Percentiles rank a stretch among this genome's conserved stretches.
These are phyloP conservation scores for Biston stratarius DNA, from an alignment of 2,888 invertebrate species.

Conservation along the genomic window DNA sequence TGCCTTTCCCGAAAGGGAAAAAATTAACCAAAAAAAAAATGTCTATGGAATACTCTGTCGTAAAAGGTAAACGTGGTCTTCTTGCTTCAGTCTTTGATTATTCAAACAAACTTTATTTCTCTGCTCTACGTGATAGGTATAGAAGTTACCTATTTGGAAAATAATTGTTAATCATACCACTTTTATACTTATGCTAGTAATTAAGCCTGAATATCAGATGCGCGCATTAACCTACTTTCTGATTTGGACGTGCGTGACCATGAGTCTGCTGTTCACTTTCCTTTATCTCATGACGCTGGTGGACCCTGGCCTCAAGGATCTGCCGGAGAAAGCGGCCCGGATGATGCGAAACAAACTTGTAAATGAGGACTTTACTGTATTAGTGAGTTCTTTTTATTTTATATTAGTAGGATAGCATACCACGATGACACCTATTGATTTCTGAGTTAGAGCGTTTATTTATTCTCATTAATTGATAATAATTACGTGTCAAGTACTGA, in stretches of 20 bases:
- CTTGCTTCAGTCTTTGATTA: no score
- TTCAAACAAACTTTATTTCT: no score
- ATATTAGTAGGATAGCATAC: neutral
- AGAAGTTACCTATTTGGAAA: neutral
- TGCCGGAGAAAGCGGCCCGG: slow-evolving; percentile 9
- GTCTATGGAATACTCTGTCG: no score
- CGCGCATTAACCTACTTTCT: slow-evolving; percentile 5
- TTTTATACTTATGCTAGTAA: neutral
- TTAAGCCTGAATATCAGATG: slow-evolving; percentile 3
- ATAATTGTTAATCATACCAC: neutral
- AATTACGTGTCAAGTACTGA: no score
- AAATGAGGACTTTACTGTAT: neutral
- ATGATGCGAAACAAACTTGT: slow-evolving; percentile 1
- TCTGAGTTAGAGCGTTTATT: no score
- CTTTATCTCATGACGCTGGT: neutral
- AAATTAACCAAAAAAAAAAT: no score
- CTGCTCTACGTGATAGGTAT: no score
- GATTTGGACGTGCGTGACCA: slow-evolving; percentile 2
- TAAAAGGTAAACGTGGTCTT: no score
- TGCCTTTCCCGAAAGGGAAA: no score
- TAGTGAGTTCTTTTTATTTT: neutral
- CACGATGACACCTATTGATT: neutral
- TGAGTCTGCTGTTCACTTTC: neutral
- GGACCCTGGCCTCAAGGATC: slow-evolving; percentile 3
- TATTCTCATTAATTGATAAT: no score